phyloP scores from a whole-genome alignment of 1,140 invertebrate genomes.

The Bicyclus anynana region DNA sequence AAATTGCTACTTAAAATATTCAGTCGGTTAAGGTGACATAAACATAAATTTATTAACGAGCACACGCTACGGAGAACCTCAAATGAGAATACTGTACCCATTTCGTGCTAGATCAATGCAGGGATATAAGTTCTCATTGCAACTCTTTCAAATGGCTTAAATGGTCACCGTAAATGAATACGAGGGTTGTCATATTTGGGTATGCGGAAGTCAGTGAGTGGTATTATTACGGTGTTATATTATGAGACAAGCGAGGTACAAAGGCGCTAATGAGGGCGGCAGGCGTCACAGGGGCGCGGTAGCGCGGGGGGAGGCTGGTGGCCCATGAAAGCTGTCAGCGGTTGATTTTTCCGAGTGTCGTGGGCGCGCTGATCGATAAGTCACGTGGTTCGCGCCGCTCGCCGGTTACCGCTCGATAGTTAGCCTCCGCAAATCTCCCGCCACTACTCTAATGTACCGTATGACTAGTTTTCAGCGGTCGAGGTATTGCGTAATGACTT shows the following conservation, averaged over 20 bases:
- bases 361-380: slow-evolving; percentile 74
- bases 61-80: too few relatives aligned
- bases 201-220: slow-evolving; percentile 43
- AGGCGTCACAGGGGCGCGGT: slow-evolving; percentile 27
- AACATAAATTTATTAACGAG: too few relatives aligned
- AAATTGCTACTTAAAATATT: too few relatives aligned
- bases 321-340: slow-evolving; percentile 61
- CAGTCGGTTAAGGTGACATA: too few relatives aligned
- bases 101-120: too few relatives aligned
- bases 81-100: too few relatives aligned
- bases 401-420: slow-evolving; percentile 65
- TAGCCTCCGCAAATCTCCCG: slow-evolving; percentile 68
- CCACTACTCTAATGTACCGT: slow-evolving; percentile 46
- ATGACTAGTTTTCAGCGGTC: slow-evolving; percentile 28
- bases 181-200: slow-evolving; percentile 7
- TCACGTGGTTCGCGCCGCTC: slow-evolving; percentile 62
- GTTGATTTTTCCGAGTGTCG: slow-evolving; percentile 75
- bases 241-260: slow-evolving; percentile 69
- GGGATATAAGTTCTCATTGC: too few relatives aligned
- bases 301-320: not conserved
- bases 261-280: slow-evolving; percentile 71
- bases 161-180: not conserved
- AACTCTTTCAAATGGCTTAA: not conserved
- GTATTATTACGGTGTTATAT: slow-evolving; percentile 68
- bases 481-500: slow-evolving; percentile 18